Evolutionary conservation across 1,140 invertebrate species (phyloP), one percentile per base, ranked within the genome.

Genomic region (Drosophila parvula): DNA sequence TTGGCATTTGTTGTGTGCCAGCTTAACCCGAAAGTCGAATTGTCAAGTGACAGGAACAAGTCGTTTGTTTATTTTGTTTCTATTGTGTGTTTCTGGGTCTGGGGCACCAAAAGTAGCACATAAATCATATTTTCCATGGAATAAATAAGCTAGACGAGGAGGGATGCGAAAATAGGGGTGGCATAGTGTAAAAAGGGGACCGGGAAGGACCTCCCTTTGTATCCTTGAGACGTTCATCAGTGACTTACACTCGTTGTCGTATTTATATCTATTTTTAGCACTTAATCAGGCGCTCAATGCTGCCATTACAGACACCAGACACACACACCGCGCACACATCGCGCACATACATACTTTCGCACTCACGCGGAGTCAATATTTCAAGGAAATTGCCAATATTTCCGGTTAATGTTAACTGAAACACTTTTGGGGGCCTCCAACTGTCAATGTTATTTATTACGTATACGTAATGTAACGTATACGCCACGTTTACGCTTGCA

Each of bases 301-400:
- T 63, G 70, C 60, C 75, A 82, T 75, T 81, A 81, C 53, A 57
- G 53, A 47, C 62, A 45, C 64, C n/a, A n/a, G n/a, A n/a, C n/a
- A 22, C 22, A 22, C 22, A 22, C 62, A 68, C 60, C n/a, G n/a
- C n/a, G n/a, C n/a, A n/a, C n/a, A n/a, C n/a, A n/a, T n/a, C n/a
- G 50, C 57, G 43, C 45, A 18, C 36, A 51, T 30, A 11, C 68
- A 43, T 18, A 51, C 27, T 11, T 43, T 32, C 10, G 28, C 12
- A 22, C 69, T n/a, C 30, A 36, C 41, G 34, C 41, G 9, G 43
- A 80, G 74, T 51, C 84, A 83, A 89, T 88, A 89, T 74, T 89
- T 89, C 70, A 78, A 50, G 78, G 69, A 89, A 88, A 88, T 84
- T 88, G 84, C 74, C 84, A 88, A 88, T 88, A 88, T 88, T 84